Evolutionary conservation across 2,888 invertebrate species (phyloP).

Genomic region (Ashinkailepas kermadecensis): DNA sequence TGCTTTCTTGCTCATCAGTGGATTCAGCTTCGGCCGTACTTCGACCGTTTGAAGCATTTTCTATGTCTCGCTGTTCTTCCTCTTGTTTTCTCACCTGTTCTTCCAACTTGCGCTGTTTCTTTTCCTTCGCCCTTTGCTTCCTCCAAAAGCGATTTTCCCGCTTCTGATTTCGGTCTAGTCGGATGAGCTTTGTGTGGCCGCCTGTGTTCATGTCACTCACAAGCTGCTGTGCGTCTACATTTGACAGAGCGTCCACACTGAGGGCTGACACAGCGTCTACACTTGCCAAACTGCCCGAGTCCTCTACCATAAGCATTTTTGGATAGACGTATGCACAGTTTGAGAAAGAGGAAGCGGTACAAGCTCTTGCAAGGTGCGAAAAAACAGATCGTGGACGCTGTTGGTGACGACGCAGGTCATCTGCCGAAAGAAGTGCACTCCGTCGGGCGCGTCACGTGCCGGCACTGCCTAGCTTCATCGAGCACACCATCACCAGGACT

Average conservation of each 20-base stretch:
- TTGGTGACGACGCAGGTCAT: background rate
- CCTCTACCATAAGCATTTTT: background rate
- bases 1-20: background rate
- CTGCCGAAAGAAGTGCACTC: background rate
- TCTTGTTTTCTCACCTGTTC: background rate
- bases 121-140: background rate
- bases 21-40: background rate
- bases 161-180: background rate
- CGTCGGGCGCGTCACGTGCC: background rate
- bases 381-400: background rate
- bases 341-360: background rate
- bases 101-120: background rate
- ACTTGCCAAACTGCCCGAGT: background rate
- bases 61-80: background rate
- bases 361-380: background rate
- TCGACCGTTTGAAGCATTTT: background rate
- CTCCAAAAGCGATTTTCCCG: background rate
- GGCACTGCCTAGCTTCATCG: background rate
- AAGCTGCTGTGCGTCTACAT: background rate
- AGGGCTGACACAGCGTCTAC: background rate
- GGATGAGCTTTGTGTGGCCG: background rate
- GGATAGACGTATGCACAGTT: background rate
- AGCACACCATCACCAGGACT: background rate
- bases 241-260: background rate
- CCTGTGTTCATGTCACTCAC: background rate